A percentile compares a stretch with the other conserved stretches of the same genome.
These are phyloP conservation scores for Chymomyza amoena DNA, from an alignment of 2,888 invertebrate species.

Conservation along the genomic window DNA sequence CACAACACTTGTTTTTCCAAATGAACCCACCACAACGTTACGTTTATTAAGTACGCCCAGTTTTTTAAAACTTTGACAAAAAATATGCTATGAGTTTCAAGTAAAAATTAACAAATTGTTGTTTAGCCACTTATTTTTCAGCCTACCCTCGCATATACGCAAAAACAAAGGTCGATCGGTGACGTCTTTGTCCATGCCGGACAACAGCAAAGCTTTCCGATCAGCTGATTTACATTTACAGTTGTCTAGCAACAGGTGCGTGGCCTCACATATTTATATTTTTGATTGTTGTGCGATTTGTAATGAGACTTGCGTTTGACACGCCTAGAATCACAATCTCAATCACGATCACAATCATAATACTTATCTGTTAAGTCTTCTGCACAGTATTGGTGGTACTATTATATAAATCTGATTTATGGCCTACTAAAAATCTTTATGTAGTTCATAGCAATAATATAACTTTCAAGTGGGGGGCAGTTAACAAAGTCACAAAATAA, in stretches of 20 bases:
- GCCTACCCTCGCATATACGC: no score
- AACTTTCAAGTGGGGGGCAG: not conserved
- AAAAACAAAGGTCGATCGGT: slow-evolving; percentile 21
- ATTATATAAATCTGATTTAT: slow-evolving; percentile 12
- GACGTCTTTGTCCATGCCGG: slow-evolving; percentile 36
- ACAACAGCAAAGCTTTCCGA: slow-evolving; percentile 19
- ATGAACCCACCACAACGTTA: no score
- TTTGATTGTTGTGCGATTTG: not conserved
- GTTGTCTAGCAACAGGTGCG: not conserved
- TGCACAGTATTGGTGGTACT: not conserved
- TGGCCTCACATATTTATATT: not conserved
- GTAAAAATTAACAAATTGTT: no score
- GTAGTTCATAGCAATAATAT: not conserved
- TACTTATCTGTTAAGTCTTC: slow-evolving; percentile 16
- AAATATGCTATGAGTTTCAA: no score
- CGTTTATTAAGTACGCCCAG: no score
- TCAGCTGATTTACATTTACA: slow-evolving; percentile 46
- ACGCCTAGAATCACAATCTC: not conserved
- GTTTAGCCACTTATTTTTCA: no score
- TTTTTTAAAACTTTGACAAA: no score
- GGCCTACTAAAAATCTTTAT: slow-evolving; percentile 25
- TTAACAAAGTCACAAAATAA: not conserved
- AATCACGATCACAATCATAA: not conserved
- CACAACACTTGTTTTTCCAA: no score
- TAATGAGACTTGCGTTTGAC: slow-evolving; percentile 9